These are phyloP conservation scores for Paracentrotus lividus DNA, from an alignment of 53 echinoderm and acorn worm species.

Conservation along the genomic window DNA sequence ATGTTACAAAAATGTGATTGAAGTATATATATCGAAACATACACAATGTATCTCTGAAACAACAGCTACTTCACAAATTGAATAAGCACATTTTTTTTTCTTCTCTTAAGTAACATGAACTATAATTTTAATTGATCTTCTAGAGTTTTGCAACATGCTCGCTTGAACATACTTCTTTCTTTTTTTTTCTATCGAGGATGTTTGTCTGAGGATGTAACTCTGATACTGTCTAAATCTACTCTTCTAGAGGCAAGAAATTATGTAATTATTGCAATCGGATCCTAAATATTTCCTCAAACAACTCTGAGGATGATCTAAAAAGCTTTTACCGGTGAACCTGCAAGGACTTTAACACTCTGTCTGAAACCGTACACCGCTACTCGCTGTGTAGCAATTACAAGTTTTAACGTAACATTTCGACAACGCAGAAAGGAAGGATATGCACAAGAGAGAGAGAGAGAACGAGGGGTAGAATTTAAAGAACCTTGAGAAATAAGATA, in stretches of 20 bases:
- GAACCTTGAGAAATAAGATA: constrained; percentile 43
- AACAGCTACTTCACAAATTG: neutral
- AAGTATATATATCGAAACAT: neutral
- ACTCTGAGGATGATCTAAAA: constrained; percentile 9
- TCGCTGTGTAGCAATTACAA: constrained; percentile 9
- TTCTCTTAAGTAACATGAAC: constrained; percentile 47
- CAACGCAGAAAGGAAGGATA: neutral
- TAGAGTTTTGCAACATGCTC: neutral
- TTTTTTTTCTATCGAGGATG: neutral
- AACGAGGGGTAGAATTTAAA: neutral
- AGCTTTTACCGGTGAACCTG: constrained; percentile 41
- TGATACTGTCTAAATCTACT: constrained; percentile 42
- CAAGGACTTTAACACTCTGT: constrained; percentile 39
- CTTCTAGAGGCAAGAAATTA: constrained; percentile 55
- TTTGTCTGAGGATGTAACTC: constrained; percentile 5
- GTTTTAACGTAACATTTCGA: constrained; percentile 49
- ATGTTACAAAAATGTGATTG: neutral
- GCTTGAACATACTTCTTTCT: neutral
- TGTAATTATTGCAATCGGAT: constrained; percentile 65
- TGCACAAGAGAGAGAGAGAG: neutral
- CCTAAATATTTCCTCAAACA: constrained; percentile 63
- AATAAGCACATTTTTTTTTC: constrained; percentile 6
- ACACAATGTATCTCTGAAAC: neutral
- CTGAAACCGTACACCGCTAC: constrained; percentile 33
- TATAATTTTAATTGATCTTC: constrained; percentile 46